Evolutionary conservation across 2,797 vertebrate species (phyloP).

Genomic region (Coccyzus lansbergi): DNA sequence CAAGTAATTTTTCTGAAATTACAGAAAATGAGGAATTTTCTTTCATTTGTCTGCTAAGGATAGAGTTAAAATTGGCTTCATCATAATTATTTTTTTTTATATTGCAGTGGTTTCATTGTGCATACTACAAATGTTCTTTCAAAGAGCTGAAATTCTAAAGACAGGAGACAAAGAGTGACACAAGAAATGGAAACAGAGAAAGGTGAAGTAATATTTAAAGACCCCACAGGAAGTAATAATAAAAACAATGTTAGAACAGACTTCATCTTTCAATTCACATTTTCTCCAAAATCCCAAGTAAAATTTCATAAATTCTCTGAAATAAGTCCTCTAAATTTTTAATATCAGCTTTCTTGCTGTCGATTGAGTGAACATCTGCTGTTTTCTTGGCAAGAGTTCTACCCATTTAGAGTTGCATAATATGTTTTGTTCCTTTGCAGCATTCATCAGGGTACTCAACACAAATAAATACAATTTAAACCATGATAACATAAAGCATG

Average conservation of each 20-base stretch:
- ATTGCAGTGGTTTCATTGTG: constrained; percentile 17
- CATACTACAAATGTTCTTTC: not conserved
- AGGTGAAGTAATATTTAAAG: constrained; percentile 6
- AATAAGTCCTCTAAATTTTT: constrained; percentile 14
- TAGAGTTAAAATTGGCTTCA: constrained; percentile 37
- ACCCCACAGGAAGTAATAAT: not conserved
- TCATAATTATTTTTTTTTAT: constrained; percentile 59
- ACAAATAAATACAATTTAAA: not conserved
- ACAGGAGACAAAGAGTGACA: not conserved
- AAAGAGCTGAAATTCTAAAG: constrained; percentile 28
- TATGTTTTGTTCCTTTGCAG: constrained; percentile 24
- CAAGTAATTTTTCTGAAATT: constrained; percentile 54
- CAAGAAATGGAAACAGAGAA: not conserved
- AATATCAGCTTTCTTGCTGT: constrained; percentile 1
- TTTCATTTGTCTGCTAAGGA: constrained; percentile 19
- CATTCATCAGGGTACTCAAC: not conserved
- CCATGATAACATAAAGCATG: not conserved
- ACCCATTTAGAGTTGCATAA: not conserved
- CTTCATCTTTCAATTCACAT: not conserved
- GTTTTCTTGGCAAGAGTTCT: constrained; percentile 36
- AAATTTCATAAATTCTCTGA: not conserved
- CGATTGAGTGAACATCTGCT: constrained; percentile 32
- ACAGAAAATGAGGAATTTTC: constrained; percentile 55
- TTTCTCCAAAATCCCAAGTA: not conserved
- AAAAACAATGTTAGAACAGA: not conserved